A percentile compares a stretch with the other conserved stretches of the same genome.
phyloP scores from a whole-genome alignment of 37 sponge, comb jelly and placozoan species.

The Agelas oroides region DNA sequence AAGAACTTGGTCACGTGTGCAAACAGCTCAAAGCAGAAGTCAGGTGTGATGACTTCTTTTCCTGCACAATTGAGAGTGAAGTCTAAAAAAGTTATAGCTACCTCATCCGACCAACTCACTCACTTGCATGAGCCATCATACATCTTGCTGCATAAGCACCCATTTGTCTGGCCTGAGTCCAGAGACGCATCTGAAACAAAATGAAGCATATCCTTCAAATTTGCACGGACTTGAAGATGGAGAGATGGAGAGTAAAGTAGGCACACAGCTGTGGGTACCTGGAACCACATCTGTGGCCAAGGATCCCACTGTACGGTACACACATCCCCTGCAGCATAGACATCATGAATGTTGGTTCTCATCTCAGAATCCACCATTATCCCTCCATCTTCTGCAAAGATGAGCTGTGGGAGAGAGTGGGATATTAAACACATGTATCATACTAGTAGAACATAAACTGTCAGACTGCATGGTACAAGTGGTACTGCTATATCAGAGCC shows the following conservation, averaged over 20 bases:
- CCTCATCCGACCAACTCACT: neutral
- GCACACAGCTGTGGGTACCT: conserved; percentile 60
- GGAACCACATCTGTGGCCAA: conserved; percentile 76
- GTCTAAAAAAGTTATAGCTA: neutral
- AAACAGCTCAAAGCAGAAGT: conserved; percentile 98
- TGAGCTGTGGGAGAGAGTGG: neutral
- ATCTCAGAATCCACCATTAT: conserved; percentile 89
- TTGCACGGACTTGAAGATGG: too few relatives aligned
- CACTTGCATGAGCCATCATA: conserved; percentile 80
- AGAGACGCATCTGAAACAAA: conserved; percentile 89
- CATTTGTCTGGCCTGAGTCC: conserved; percentile 99
- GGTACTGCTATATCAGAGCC: too few relatives aligned
- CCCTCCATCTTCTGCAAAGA: conserved; percentile 75
- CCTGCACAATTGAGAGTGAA: conserved; percentile 34
- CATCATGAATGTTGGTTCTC: conserved; percentile 74
- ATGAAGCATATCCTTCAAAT: too few relatives aligned
- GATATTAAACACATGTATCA: neutral
- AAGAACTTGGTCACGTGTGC: conserved; percentile 98
- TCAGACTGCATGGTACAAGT: too few relatives aligned
- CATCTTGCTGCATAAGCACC: conserved; percentile 93
- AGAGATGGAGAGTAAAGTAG: too few relatives aligned
- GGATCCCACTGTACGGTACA: conserved; percentile 82
- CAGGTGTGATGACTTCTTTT: conserved; percentile 63
- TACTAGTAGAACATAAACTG: too few relatives aligned
- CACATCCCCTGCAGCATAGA: conserved; percentile 98